Percentiles rank a stretch among this genome's conserved stretches.
Evolutionary conservation across 2,888 invertebrate species (phyloP).

Genomic region (Eilema caniola): DNA sequence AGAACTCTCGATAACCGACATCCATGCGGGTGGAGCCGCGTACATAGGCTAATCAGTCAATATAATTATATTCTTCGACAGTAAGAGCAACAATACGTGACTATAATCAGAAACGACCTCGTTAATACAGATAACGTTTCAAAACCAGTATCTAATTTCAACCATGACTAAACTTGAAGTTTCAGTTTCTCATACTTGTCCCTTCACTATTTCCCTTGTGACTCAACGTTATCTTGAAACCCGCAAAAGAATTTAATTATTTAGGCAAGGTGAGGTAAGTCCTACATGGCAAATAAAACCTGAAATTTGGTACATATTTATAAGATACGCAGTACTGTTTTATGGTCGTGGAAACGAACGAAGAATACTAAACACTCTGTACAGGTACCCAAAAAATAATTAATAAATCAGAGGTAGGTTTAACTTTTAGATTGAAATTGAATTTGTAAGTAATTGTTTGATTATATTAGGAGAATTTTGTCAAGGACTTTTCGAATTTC

Average conservation of each 20-base stretch:
- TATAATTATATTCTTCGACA: background rate
- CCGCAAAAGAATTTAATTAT: slow-evolving; percentile 54
- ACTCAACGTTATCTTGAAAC: slow-evolving; percentile 31
- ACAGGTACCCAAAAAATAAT: slow-evolving; percentile 41
- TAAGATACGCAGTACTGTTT: slow-evolving; percentile 32
- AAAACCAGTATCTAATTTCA: slow-evolving; percentile 2
- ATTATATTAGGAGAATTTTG: slow-evolving; percentile 14
- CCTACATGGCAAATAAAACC: slow-evolving; percentile 47
- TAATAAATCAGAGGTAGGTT: slow-evolving; percentile 34
- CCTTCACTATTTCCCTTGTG: slow-evolving; percentile 23
- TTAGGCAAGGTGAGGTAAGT: slow-evolving; percentile 42
- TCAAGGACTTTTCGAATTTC: background rate
- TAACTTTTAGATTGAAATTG: slow-evolving; percentile 35
- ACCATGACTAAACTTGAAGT: background rate
- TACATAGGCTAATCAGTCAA: too few species aligned
- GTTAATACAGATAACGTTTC: background rate
- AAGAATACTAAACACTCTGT: slow-evolving; percentile 40
- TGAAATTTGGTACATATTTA: slow-evolving; percentile 49
- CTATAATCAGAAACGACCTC: background rate
- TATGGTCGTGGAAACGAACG: slow-evolving; percentile 31
- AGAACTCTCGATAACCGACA: too few species aligned
- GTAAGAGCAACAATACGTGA: background rate
- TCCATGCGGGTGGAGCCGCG: too few species aligned
- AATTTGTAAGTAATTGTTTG: slow-evolving; percentile 22
- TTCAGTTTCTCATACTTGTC: slow-evolving; percentile 10